A percentile compares a stretch with the other conserved stretches of the same genome.
phyloP scores from a whole-genome alignment of 2,113 vertebrate genomes.

The Oophaga pumilio region DNA sequence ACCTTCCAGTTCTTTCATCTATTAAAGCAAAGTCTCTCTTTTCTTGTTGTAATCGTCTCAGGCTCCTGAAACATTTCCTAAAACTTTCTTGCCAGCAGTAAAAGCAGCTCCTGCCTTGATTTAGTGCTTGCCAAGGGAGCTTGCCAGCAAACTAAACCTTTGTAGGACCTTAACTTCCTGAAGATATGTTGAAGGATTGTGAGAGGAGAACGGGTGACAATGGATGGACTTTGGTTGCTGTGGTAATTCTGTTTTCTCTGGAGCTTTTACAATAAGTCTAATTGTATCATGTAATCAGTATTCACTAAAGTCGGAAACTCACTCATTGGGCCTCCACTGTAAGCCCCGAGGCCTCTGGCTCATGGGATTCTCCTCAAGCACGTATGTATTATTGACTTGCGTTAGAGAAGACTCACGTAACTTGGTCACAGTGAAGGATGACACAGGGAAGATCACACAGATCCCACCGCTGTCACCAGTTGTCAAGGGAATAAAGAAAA shows the following conservation, averaged over 20 bases:
- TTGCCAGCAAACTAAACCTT: conserved; percentile 15
- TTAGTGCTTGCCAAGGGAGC: background rate
- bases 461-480: no score
- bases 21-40: background rate
- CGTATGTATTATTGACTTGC: background rate
- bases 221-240: conserved; percentile 38
- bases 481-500: no score
- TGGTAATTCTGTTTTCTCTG: conserved; percentile 38
- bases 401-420: background rate
- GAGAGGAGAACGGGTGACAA: conserved; percentile 17
- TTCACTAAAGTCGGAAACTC: conserved; percentile 1
- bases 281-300: conserved; percentile 43
- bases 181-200: conserved; percentile 8
- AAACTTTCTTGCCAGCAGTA: conserved; percentile 26
- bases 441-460: no score
- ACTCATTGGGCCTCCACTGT: background rate
- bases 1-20: background rate
- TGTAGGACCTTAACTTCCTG: background rate
- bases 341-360: background rate
- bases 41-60: background rate
- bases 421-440: no score
- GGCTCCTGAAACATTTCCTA: conserved; percentile 22
- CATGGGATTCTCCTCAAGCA: background rate
- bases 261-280: conserved; percentile 37
- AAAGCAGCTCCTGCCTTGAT: background rate